A percentile compares a stretch with the other conserved stretches of the same genome.
These are phyloP conservation scores for Agrotis clavis DNA, from an alignment of 2,888 invertebrate species.

Conservation along the genomic window DNA sequence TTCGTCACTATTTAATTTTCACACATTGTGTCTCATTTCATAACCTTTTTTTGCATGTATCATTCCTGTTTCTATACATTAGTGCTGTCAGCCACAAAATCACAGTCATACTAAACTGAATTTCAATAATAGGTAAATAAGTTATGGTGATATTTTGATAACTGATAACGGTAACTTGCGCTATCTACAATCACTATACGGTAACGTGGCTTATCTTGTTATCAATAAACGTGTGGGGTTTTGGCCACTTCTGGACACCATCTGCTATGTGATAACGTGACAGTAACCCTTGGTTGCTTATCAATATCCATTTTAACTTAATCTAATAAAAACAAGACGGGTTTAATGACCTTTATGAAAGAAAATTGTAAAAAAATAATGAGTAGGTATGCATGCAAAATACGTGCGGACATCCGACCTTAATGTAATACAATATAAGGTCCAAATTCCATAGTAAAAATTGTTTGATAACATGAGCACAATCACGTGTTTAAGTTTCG, in stretches of 20 bases:
- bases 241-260: constrained; percentile 35
- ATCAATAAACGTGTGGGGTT: constrained; percentile 33
- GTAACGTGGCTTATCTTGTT: constrained; percentile 50
- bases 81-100: neutral
- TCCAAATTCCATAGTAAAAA: no score
- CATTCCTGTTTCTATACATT: no score
- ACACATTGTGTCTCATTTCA: no score
- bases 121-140: constrained; percentile 5
- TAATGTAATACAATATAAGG: no score
- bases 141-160: constrained; percentile 9
- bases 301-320: constrained; percentile 32
- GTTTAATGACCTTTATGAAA: neutral
- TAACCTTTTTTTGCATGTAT: no score
- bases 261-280: constrained; percentile 40
- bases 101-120: no score
- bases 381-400: no score
- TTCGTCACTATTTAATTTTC: no score
- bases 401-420: no score
- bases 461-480: no score
- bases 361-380: neutral
- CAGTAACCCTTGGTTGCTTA: constrained; percentile 17
- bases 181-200: constrained; percentile 48
- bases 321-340: constrained; percentile 6
- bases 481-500: no score
- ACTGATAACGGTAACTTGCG: neutral